phyloP scores from a whole-genome alignment of 2,888 invertebrate species.

The Drosophila buzzatii region DNA sequence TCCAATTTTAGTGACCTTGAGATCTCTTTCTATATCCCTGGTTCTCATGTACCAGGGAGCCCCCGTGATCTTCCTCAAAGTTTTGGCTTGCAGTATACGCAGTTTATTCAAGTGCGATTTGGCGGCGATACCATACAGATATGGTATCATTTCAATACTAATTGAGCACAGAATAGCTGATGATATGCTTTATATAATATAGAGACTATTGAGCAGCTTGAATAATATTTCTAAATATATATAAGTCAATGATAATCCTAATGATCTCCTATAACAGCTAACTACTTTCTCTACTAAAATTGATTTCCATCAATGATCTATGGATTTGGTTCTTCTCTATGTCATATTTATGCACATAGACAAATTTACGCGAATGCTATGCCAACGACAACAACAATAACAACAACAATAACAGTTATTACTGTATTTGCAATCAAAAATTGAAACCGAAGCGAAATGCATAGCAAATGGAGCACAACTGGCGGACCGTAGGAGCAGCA shows the following conservation, averaged over 20 bases:
- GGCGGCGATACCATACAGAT: too few species aligned
- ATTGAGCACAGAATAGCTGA: not conserved
- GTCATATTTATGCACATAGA: conserved; percentile 18
- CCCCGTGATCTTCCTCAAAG: too few species aligned
- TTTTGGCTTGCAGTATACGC: too few species aligned
- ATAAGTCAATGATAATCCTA: not conserved
- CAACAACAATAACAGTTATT: conserved; percentile 26
- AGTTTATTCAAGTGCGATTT: too few species aligned
- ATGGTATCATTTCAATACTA: too few species aligned
- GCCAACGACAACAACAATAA: conserved; percentile 12
- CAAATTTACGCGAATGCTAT: conserved; percentile 36
- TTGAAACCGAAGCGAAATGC: conserved; percentile 21
- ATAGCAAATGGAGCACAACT: conserved; percentile 29
- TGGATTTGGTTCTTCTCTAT: not conserved
- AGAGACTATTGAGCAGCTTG: not conserved
- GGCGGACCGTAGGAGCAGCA: not conserved
- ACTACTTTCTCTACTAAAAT: not conserved
- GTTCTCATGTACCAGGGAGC: too few species aligned
- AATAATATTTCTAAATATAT: not conserved
- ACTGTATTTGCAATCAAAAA: conserved; percentile 37
- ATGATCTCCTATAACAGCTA: not conserved
- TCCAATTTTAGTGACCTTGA: too few species aligned
- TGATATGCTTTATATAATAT: not conserved
- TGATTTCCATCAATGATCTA: not conserved
- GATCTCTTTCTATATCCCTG: too few species aligned